These are phyloP conservation scores for Macrosiphum euphorbiae DNA, from an alignment of 2,888 invertebrate species.

Conservation along the genomic window DNA sequence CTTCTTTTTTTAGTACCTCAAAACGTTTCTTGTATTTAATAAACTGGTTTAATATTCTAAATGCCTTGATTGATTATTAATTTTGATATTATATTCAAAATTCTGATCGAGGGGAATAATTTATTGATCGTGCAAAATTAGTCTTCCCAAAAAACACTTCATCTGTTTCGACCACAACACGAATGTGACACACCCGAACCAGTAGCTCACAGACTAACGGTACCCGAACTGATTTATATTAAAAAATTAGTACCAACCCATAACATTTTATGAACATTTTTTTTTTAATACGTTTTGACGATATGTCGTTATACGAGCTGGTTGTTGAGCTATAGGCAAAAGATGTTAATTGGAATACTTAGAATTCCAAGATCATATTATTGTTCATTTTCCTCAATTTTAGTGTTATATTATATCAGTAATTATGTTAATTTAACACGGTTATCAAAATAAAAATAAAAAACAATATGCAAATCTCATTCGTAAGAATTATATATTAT, in stretches of 20 bases:
- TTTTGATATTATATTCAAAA: neutral
- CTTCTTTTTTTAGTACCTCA: neutral
- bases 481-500: neutral
- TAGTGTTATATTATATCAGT: neutral
- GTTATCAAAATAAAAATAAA: neutral
- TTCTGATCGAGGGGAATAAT: neutral
- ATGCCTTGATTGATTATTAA: neutral
- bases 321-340: neutral
- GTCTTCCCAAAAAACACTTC: neutral
- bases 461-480: neutral
- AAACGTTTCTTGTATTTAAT: neutral
- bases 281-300: neutral
- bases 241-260: neutral
- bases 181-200: neutral
- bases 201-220: neutral
- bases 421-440: neutral
- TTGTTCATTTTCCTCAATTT: neutral
- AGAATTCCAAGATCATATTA: neutral
- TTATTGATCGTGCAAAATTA: neutral
- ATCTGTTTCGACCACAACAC: neutral
- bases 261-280: neutral
- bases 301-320: neutral
- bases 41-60: slow-evolving; percentile 30
- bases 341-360: neutral
- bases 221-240: neutral